Percentiles rank a stretch among this genome's conserved stretches.
phyloP scores from a whole-genome alignment of 2,888 invertebrate species.

The Caradrina kadenii region DNA sequence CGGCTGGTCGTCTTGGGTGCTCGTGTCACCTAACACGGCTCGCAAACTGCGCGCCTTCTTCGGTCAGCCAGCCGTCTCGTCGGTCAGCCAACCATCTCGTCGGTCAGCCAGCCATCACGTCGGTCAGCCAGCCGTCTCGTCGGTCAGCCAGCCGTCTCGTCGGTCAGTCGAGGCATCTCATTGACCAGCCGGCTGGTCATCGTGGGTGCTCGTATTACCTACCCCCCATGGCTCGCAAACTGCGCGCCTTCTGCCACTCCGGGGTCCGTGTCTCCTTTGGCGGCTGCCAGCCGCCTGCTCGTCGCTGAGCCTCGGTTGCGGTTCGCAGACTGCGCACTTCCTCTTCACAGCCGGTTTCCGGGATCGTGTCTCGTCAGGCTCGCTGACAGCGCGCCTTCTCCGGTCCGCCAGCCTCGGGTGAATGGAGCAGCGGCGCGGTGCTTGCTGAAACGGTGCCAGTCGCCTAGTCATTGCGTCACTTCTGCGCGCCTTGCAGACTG shows the following conservation, averaged over 20 bases:
- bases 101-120: background rate
- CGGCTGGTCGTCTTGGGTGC: slow-evolving; percentile 6
- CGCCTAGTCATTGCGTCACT: background rate
- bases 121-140: too few species aligned
- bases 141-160: background rate
- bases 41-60: slow-evolving; percentile 4
- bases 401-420: background rate
- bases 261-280: background rate
- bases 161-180: background rate
- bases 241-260: background rate
- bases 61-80: too few species aligned
- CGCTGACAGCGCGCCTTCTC: slow-evolving; percentile 9
- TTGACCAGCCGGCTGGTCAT: slow-evolving; percentile 12
- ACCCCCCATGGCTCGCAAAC: background rate
- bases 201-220: slow-evolving; percentile 3
- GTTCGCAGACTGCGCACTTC: background rate
- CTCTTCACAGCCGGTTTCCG: too few species aligned
- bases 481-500: too few species aligned
- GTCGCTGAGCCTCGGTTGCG: background rate
- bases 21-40: background rate
- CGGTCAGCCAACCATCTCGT: background rate
- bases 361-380: background rate
- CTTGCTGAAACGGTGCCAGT: slow-evolving; percentile 6
- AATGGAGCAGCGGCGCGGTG: background rate
- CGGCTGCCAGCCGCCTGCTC: background rate